Evolutionary conservation across 2,888 invertebrate genomes (phyloP).

Genomic region (Oconnorella tubifera): DNA sequence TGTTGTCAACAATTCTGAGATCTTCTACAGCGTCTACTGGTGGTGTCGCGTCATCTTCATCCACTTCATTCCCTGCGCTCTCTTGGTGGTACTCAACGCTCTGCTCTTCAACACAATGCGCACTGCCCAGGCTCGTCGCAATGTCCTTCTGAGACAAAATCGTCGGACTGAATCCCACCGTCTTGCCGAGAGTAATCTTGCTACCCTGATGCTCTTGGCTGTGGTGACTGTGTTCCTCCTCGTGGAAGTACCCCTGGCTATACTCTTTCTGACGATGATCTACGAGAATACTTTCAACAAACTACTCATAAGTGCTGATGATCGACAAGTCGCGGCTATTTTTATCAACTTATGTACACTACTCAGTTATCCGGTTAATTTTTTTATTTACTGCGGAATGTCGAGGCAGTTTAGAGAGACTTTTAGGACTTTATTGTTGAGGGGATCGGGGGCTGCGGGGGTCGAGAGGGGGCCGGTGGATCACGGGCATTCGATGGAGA

Average conservation of each 20-base stretch:
- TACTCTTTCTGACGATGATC: conserved; percentile 68
- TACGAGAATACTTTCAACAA: conserved; percentile 57
- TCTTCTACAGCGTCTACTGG: conserved; percentile 71
- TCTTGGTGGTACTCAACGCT: conserved; percentile 81
- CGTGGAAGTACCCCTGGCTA: conserved; percentile 58
- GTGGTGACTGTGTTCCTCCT: conserved; percentile 58
- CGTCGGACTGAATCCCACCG: conserved; percentile 50
- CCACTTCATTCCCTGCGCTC: conserved; percentile 83
- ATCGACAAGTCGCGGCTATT: conserved; percentile 39
- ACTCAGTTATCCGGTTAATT: conserved; percentile 86
- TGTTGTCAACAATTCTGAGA: conserved; percentile 32
- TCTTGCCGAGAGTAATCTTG: conserved; percentile 52
- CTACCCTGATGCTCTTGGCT: conserved; percentile 38
- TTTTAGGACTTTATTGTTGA: conserved; percentile 2
- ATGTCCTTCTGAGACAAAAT: conserved; percentile 72
- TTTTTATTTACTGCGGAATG: conserved; percentile 95
- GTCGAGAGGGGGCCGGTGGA: background rate
- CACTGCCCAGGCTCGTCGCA: conserved; percentile 74
- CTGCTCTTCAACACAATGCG: conserved; percentile 81
- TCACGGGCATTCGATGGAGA: too few relatives aligned
- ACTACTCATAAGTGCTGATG: conserved; percentile 10
- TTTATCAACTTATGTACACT: conserved; percentile 88
- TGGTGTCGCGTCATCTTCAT: conserved; percentile 87
- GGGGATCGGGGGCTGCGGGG: background rate
- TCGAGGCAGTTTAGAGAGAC: conserved; percentile 83